Evolutionary conservation across 2,888 invertebrate species (phyloP).

Genomic region (Stramonita haemastoma): DNA sequence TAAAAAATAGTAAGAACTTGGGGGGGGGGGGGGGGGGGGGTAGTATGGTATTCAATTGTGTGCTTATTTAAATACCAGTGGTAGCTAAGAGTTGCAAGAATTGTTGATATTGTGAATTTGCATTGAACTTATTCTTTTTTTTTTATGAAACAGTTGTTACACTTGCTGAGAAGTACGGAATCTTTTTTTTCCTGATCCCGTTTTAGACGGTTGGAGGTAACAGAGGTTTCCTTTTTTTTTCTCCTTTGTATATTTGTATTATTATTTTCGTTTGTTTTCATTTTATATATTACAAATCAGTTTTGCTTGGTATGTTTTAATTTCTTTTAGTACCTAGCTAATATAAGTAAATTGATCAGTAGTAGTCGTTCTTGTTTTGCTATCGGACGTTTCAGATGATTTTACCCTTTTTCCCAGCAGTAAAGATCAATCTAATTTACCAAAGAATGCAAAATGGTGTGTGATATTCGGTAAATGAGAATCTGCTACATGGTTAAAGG

Average conservation of each 20-base stretch:
- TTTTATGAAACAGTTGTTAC: slow-evolving; percentile 23
- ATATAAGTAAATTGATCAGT: too few species aligned
- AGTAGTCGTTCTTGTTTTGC: too few species aligned
- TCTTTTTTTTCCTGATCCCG: slow-evolving; percentile 23
- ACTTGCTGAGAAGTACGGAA: slow-evolving; percentile 23
- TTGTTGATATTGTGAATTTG: neutral
- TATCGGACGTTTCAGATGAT: too few species aligned
- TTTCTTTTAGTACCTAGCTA: neutral
- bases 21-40: neutral
- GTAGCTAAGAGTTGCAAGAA: neutral
- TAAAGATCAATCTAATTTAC: too few species aligned
- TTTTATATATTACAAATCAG: neutral
- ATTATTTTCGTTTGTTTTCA: neutral
- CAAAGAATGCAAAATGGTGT: too few species aligned
- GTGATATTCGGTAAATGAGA: too few species aligned
- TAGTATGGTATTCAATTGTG: neutral
- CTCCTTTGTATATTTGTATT: neutral
- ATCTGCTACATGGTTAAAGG: too few species aligned
- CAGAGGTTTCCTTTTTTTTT: neutral
- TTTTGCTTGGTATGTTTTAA: neutral
- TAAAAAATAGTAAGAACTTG: neutral
- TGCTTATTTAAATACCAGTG: neutral
- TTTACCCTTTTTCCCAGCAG: too few species aligned
- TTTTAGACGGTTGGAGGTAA: slow-evolving; percentile 33
- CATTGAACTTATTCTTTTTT: neutral